phyloP scores from a whole-genome alignment of 2,888 invertebrate species.

The Calephelis perditalis region DNA sequence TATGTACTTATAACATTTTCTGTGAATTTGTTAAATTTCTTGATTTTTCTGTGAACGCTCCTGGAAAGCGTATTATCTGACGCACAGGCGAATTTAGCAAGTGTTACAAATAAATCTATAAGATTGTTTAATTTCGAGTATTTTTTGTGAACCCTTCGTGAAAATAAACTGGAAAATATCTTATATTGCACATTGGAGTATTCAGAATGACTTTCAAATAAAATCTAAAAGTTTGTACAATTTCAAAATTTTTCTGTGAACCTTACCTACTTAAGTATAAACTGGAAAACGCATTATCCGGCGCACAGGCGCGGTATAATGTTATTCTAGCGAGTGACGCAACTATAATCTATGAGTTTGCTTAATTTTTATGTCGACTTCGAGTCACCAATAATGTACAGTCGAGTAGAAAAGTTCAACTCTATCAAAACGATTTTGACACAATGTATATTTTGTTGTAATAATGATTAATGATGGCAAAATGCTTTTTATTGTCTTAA shows the following conservation, averaged over 20 bases:
- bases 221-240: not conserved
- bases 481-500: too few species aligned
- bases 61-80: too few species aligned
- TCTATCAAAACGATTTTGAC: too few species aligned
- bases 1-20: too few species aligned
- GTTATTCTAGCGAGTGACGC: constrained; percentile 44
- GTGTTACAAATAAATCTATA: too few species aligned
- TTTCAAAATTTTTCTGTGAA: too few species aligned
- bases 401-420: constrained; percentile 15
- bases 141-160: not conserved
- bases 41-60: not conserved
- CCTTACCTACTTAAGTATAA: not conserved
- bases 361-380: constrained; percentile 38
- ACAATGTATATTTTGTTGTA: too few species aligned
- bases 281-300: constrained; percentile 6
- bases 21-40: too few species aligned
- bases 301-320: constrained; percentile 3
- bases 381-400: constrained; percentile 52
- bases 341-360: constrained; percentile 35
- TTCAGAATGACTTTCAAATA: too few species aligned
- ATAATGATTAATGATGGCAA: too few species aligned
- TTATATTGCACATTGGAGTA: too few species aligned
- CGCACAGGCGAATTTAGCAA: not conserved
- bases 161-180: not conserved
- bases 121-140: too few species aligned